phyloP scores from a whole-genome alignment of 1,140 invertebrate genomes.

The Plodia interpunctella region DNA sequence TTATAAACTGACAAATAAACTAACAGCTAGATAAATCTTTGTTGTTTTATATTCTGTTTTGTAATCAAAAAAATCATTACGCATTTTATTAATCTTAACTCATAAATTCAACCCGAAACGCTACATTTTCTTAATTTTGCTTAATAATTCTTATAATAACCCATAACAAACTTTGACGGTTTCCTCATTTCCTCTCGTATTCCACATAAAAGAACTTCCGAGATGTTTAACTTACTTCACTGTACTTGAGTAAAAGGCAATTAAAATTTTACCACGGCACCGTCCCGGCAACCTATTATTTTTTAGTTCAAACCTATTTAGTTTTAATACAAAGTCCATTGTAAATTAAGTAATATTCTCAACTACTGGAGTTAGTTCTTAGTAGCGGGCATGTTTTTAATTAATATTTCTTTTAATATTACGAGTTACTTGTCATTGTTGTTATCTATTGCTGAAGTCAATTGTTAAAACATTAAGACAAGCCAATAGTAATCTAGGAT shows the following conservation, averaged over 20 bases:
- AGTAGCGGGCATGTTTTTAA: too few relatives aligned
- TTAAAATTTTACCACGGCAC: constrained; percentile 2
- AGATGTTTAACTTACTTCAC: constrained; percentile 5
- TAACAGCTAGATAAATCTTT: too few relatives aligned
- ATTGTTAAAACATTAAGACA: too few relatives aligned
- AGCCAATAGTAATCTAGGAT: too few relatives aligned
- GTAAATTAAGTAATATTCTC: background rate
- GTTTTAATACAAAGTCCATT: background rate
- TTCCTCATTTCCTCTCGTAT: background rate
- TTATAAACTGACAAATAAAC: too few relatives aligned
- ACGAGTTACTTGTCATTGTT: too few relatives aligned
- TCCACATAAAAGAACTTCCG: constrained; percentile 1
- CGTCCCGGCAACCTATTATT: constrained; percentile 1
- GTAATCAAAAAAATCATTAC: too few relatives aligned
- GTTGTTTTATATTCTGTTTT: too few relatives aligned
- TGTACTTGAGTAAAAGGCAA: constrained; percentile 5
- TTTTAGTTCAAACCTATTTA: background rate
- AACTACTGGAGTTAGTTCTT: too few relatives aligned
- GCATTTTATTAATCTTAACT: too few relatives aligned
- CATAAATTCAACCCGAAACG: background rate
- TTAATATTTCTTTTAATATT: too few relatives aligned
- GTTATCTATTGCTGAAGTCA: too few relatives aligned
- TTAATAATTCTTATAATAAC: background rate
- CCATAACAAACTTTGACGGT: background rate
- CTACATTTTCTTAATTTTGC: background rate